These are phyloP conservation scores for Corticium candelabrum DNA, from an alignment of 37 sponge, comb jelly and placozoan species.

Conservation along the genomic window DNA sequence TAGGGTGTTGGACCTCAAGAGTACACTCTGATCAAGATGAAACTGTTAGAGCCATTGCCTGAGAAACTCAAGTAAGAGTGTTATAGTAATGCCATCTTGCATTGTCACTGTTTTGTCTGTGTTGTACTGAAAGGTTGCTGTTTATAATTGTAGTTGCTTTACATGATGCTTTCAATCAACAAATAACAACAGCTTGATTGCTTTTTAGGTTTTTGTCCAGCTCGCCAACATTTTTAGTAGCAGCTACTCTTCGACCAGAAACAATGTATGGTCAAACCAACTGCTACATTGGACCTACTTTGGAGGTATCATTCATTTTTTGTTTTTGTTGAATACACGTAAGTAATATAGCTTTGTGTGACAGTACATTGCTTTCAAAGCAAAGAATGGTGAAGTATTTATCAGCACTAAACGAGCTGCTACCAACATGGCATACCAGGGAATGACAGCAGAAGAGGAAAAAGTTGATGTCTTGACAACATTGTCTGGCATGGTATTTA, in stretches of 20 bases:
- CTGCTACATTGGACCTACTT: conserved; percentile 88
- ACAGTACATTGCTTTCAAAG: conserved; percentile 72
- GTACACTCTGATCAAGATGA: conserved; percentile 97
- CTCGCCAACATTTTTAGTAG: conserved; percentile 69
- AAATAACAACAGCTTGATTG: background rate
- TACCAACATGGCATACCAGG: conserved; percentile 93
- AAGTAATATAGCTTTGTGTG: background rate
- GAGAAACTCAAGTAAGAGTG: conserved; percentile 45
- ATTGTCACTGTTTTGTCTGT: too few species aligned
- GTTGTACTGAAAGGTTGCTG: too few species aligned
- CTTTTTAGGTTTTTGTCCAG: conserved; percentile 23
- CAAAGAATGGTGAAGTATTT: conserved; percentile 59
- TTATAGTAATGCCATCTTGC: too few species aligned
- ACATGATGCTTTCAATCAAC: too few species aligned
- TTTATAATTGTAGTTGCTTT: too few species aligned
- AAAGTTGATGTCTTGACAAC: conserved; percentile 53
- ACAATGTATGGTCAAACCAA: conserved; percentile 99
- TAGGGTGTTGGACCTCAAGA: conserved; percentile 95
- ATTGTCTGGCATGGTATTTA: conserved; percentile 57
- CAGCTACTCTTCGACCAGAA: conserved; percentile 97
- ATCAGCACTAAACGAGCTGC: conserved; percentile 71
- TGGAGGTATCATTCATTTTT: conserved; percentile 32
- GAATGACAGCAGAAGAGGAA: conserved; percentile 69
- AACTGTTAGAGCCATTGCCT: conserved; percentile 62
- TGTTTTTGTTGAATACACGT: background rate